Percentiles rank a stretch among this genome's conserved stretches.
Conservation (phyloP, 2,888 invertebrate genomes). For the Nesidiocoris tenuis region DNA sequence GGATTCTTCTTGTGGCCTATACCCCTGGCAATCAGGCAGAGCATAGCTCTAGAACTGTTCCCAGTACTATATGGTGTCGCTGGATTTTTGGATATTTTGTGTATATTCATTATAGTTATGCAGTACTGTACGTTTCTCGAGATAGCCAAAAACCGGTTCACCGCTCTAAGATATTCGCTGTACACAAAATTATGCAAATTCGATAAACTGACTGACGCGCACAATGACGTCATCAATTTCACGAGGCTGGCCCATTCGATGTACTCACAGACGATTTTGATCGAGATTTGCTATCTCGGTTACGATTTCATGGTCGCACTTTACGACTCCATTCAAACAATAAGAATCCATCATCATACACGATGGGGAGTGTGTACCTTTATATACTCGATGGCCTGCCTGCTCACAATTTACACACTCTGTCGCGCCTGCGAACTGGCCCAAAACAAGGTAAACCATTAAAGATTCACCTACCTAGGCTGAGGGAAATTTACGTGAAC, state of each 20-base stretch:
- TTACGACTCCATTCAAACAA: slow-evolving; percentile 5
- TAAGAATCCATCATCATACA: neutral
- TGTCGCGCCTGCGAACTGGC: neutral
- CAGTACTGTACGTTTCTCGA: slow-evolving; percentile 3
- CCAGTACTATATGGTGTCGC: neutral
- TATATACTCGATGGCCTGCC: neutral
- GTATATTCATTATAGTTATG: neutral
- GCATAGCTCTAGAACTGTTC: neutral
- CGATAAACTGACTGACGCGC: neutral
- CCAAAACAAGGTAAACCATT: slow-evolving; percentile 8
- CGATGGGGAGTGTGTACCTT: slow-evolving; percentile 2
- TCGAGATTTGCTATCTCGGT: neutral
- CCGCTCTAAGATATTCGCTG: neutral
- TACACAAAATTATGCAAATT: neutral
- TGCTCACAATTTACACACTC: neutral
- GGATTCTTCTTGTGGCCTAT: neutral
- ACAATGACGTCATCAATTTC: slow-evolving; percentile 12
- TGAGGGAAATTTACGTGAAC: no score
- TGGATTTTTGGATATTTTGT: neutral
- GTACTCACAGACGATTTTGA: neutral
- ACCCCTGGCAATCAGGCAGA: slow-evolving; percentile 6
- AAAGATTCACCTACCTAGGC: no score
- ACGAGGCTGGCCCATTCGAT: neutral
- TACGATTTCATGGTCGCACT: slow-evolving; percentile 14
- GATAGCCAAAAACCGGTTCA: slow-evolving; percentile 2